phyloP scores from a whole-genome alignment of 2,113 vertebrate genomes.

The Solenodon paradoxus region DNA sequence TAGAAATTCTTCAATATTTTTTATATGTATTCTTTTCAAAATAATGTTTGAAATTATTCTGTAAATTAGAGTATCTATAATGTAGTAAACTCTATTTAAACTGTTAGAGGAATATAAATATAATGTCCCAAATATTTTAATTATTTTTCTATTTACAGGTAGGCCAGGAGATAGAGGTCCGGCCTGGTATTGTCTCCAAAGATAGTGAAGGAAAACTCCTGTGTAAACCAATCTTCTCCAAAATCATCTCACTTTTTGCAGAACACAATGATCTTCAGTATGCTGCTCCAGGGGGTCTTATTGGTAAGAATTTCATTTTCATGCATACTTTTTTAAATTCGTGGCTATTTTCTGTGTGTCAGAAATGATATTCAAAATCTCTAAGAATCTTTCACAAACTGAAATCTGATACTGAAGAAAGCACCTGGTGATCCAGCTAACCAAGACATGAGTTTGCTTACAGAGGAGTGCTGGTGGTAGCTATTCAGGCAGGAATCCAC shows the following conservation, averaged over 20 bases:
- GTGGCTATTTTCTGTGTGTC: too few relatives aligned
- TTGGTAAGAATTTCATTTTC: conserved; percentile 85
- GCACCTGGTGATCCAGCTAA: too few relatives aligned
- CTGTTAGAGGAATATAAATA: too few relatives aligned
- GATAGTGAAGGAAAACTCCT: conserved; percentile 99
- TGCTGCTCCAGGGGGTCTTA: conserved; percentile 96
- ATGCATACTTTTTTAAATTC: neutral
- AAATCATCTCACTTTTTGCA: conserved; percentile 98
- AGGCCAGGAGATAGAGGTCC: conserved; percentile 97
- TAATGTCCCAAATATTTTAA: conserved; percentile 1
- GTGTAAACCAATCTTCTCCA: conserved; percentile 99
- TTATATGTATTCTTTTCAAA: neutral
- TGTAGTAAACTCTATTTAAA: too few relatives aligned
- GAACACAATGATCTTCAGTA: conserved; percentile 99
- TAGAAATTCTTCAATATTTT: neutral
- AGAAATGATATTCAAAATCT: too few relatives aligned
- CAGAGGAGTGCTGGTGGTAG: too few relatives aligned
- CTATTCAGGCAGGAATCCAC: too few relatives aligned
- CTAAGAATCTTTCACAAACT: too few relatives aligned
- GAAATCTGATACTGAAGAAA: too few relatives aligned
- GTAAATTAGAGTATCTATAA: too few relatives aligned
- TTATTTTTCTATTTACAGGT: conserved; percentile 84
- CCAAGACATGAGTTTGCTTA: too few relatives aligned
- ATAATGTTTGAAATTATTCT: neutral
- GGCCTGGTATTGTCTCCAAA: conserved; percentile 98